A percentile compares a stretch with the other conserved stretches of the same genome.
These are phyloP conservation scores for Spheniscus humboldti DNA, from an alignment of 2,797 vertebrate genomes.

Conservation along the genomic window DNA sequence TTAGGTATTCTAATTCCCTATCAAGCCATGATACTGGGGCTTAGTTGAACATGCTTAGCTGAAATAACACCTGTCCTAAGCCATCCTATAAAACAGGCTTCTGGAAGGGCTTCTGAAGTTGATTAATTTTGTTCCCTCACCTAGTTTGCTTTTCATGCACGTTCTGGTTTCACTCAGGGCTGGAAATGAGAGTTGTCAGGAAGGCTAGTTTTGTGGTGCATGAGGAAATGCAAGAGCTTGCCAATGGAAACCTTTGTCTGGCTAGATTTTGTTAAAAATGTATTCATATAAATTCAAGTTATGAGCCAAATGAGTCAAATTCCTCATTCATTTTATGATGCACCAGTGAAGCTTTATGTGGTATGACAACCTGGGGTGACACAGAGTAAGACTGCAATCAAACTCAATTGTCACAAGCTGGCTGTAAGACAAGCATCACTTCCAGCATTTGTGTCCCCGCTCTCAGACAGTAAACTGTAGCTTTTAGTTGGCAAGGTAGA, in stretches of 20 bases:
- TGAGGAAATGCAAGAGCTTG: background rate
- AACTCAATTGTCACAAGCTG: background rate
- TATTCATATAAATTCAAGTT: background rate
- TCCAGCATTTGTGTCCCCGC: background rate
- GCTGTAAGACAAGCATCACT: background rate
- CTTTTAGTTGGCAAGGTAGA: background rate
- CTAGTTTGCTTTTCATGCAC: background rate
- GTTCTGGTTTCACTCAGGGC: slow-evolving; percentile 24
- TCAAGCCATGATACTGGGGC: background rate
- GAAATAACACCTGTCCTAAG: slow-evolving; percentile 7
- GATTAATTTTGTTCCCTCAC: background rate
- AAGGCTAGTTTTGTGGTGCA: background rate
- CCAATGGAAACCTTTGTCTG: background rate
- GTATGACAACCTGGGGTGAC: background rate
- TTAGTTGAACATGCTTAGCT: background rate
- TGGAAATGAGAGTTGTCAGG: slow-evolving; percentile 19
- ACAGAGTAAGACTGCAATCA: background rate
- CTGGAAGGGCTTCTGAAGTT: slow-evolving; percentile 31
- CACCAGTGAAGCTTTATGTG: background rate
- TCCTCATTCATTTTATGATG: background rate
- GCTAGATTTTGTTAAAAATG: background rate
- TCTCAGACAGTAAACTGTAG: background rate
- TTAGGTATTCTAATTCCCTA: background rate
- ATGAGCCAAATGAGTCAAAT: background rate
- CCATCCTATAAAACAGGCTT: background rate